Evolutionary conservation across 2,113 vertebrate species (phyloP), one percentile per base, ranked within the genome.

Genomic region (Daphoenositta chrysoptera): DNA sequence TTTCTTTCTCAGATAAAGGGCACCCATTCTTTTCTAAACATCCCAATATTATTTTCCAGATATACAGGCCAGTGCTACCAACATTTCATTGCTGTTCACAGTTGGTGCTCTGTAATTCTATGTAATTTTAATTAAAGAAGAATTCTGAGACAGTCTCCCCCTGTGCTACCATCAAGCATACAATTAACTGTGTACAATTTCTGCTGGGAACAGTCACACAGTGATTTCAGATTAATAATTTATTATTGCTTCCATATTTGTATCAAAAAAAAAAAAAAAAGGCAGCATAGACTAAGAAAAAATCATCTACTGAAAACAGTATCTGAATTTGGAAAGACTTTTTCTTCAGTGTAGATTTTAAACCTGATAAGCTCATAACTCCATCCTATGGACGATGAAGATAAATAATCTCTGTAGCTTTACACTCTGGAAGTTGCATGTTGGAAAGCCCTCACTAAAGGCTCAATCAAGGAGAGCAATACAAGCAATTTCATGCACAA

Each of bases 51-150:
- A 68, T 98, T 97, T 97, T 96, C 79, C 93, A 96, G 96, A 97
- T 97, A 97, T 97, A 97, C 97, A 97, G 96, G 81, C 95, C 82
- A 61, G 39, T 82, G 57, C 89, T 97, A 96, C 95, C 95, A 97
- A 93, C 94, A 83, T 97, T 98, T 97, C 98, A 98, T 98, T 98
- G 97, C 96, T 97, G 81, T 96, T 98, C 98, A 93, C 98, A 97
- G 98, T 98, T 93, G 97, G 98, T 95, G 91, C 96, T 96, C 95
- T 97, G 95, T 98, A 98, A 98, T 98, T 98, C 97, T 98, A 98
- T 98, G 97, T 98, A 98, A 98, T 98, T 98, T 98, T 98, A 98
- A 98, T 98, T 98, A 98, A 98, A 98, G 97, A 97, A 97, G 97
- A 98, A 98, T 98, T 98, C 97, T 97, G 97, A 98, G 97, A 95